Base-by-base conservation (phyloP, 2,888 invertebrate genomes). In the Lepidocyrtoides sp. region DNA sequence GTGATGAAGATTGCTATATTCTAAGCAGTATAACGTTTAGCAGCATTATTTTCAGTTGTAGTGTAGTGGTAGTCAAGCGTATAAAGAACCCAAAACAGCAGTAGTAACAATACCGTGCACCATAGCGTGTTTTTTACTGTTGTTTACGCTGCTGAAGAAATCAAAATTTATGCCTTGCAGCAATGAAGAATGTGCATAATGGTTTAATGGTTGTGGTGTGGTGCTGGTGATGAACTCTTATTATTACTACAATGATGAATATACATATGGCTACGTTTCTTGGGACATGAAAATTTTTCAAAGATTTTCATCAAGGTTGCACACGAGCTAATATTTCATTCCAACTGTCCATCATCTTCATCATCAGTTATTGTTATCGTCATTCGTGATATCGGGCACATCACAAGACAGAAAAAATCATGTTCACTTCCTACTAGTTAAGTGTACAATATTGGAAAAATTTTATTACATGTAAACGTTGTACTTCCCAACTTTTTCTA, bases 241-340 rank as follows among this genome's bases (percentile, higher is more conserved):
- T n/a, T n/a, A n/a, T n/a, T n/a, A n/a, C n/a, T n/a, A 14, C 48
- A 29, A 2, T 14, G 36, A 26, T 23, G 23, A 75, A 41, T 44
- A 48, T 75, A 48, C 44, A 75, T 75, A 75, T 36, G 41, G 4
- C 44, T 48, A 12, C 44, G 75, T 26, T 23, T 23, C 75, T 26
- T 10, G 12, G 14, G 75, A 48, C 75, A 48, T 2, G 75, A 41
- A 75, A 23, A 41, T 66, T 72, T 29, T 51, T 51, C 57, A 66
- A 69, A 86, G 77, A 77, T 60, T 87, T 87, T 87, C 87, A 87
- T 79, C 87, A 87, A 72, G 66, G 41, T 79, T 79, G 66, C 29
- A 79, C 87, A 87, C 87, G 79, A 66, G 87, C 79, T 87, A 87
- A 87, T 87, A 79, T 51, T 79, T 87, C 79, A 79, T 87, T 57